A percentile compares a stretch with the other conserved stretches of the same genome.
Evolutionary conservation across 2,797 vertebrate genomes (phyloP).

Genomic region (Cyprinodon diabolis): DNA sequence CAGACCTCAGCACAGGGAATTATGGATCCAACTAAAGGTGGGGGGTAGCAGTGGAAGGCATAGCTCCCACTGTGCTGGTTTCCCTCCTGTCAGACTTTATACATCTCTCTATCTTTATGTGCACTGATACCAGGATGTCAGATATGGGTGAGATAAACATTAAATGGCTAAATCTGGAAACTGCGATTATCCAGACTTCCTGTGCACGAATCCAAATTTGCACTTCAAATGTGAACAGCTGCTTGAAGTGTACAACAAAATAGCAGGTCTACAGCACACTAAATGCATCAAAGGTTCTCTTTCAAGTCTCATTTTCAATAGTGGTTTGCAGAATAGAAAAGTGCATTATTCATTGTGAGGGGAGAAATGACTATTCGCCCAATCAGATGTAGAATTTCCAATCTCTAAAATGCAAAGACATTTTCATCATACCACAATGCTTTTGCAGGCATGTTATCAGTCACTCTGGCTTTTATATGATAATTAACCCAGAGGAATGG

Average conservation of each 20-base stretch:
- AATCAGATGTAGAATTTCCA: conserved; percentile 74
- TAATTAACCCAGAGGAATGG: conserved; percentile 72
- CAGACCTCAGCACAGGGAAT: conserved; percentile 60
- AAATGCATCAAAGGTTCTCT: conserved; percentile 63
- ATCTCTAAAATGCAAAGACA: conserved; percentile 71
- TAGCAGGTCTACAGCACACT: conserved; percentile 53
- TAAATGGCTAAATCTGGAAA: conserved; percentile 61
- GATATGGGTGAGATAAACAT: conserved; percentile 53
- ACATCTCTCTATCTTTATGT: conserved; percentile 28
- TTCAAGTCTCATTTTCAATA: conserved; percentile 63
- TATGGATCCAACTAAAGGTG: conserved; percentile 45
- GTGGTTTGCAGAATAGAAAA: conserved; percentile 43
- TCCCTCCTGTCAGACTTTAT: conserved; percentile 51
- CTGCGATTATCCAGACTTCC: conserved; percentile 49
- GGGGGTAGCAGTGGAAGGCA: neutral
- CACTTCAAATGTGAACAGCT: conserved; percentile 68
- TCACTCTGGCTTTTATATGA: conserved; percentile 71
- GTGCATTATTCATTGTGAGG: conserved; percentile 45
- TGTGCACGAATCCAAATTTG: conserved; percentile 53
- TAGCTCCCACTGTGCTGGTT: conserved; percentile 28
- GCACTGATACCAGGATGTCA: conserved; percentile 30
- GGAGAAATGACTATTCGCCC: conserved; percentile 66
- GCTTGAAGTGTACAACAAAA: conserved; percentile 62
- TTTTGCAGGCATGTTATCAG: conserved; percentile 63
- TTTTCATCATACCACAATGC: conserved; percentile 74